phyloP scores from a whole-genome alignment of 2,888 invertebrate species.

The Mesodorylaimus sp. region DNA sequence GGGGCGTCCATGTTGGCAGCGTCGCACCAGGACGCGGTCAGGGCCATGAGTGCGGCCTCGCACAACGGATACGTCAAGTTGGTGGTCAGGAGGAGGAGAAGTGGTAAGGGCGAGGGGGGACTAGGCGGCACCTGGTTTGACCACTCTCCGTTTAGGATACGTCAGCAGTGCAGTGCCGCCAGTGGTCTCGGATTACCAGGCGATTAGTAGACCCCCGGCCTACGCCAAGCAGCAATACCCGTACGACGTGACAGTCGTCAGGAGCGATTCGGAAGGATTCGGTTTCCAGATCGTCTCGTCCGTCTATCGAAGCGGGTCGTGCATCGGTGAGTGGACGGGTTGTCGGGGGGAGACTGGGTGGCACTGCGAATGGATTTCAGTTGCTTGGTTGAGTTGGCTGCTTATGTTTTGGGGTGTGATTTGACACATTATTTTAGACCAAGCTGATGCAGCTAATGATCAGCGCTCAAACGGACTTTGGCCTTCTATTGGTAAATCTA shows the following conservation, averaged over 20 bases:
- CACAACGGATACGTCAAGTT: slow-evolving; percentile 65
- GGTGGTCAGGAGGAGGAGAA: slow-evolving; percentile 51
- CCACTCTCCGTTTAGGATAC: background rate
- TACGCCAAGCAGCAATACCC: slow-evolving; percentile 42
- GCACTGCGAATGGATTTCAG: too few species aligned
- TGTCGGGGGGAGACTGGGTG: too few species aligned
- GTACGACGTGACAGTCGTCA: slow-evolving; percentile 73
- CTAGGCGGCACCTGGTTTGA: too few species aligned
- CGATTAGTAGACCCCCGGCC: too few species aligned
- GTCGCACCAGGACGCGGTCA: slow-evolving; percentile 78
- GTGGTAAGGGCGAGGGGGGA: too few species aligned
- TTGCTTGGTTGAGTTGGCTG: too few species aligned
- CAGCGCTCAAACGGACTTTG: too few species aligned
- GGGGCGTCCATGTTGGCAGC: slow-evolving; percentile 61
- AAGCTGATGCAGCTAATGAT: too few species aligned
- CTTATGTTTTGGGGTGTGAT: too few species aligned
- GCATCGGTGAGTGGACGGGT: slow-evolving; percentile 49
- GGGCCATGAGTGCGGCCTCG: slow-evolving; percentile 72
- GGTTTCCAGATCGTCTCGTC: slow-evolving; percentile 97
- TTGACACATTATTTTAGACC: too few species aligned
- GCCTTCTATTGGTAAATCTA: too few species aligned
- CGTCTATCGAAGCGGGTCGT: slow-evolving; percentile 65
- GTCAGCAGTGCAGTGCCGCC: background rate
- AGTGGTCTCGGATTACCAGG: too few species aligned
- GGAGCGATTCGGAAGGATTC: slow-evolving; percentile 84